These are phyloP conservation scores for Sterrhoptilus dennistouni DNA, from an alignment of 2,113 vertebrate genomes.

Conservation along the genomic window DNA sequence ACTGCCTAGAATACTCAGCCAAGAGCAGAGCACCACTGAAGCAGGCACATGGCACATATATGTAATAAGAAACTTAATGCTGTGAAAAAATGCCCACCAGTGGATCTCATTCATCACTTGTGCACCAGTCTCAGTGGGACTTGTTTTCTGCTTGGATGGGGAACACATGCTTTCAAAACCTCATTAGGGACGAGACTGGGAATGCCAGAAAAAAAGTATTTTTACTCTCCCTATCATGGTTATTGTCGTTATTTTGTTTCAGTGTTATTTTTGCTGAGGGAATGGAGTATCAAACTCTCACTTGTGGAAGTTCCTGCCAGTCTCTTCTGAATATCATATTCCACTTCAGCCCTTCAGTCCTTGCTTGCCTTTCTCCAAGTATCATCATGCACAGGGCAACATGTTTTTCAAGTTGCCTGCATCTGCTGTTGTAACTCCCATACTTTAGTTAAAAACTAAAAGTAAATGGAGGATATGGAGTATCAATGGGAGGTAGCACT, in stretches of 20 bases:
- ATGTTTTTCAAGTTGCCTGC: constrained; percentile 45
- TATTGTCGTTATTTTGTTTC: neutral
- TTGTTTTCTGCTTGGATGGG: neutral
- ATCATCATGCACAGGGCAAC: neutral
- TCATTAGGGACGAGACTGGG: neutral
- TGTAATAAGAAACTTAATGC: neutral
- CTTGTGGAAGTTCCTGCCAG: neutral
- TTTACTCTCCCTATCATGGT: neutral
- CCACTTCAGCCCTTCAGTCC: neutral
- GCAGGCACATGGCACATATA: neutral
- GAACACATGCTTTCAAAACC: neutral
- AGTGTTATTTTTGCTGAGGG: neutral
- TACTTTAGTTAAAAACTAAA: constrained; percentile 71
- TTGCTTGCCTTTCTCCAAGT: neutral
- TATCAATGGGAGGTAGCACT: constrained; percentile 72
- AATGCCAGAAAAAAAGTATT: neutral
- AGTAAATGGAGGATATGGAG: constrained; percentile 67
- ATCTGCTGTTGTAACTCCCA: constrained; percentile 27
- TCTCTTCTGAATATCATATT: neutral
- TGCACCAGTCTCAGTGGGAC: neutral
- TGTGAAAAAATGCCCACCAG: neutral
- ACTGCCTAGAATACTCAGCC: neutral
- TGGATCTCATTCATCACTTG: neutral
- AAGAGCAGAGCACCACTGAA: neutral
- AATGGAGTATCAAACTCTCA: neutral